These are phyloP conservation scores for Burhinus bistriatus DNA, from an alignment of 2,113 vertebrate genomes.

Conservation along the genomic window DNA sequence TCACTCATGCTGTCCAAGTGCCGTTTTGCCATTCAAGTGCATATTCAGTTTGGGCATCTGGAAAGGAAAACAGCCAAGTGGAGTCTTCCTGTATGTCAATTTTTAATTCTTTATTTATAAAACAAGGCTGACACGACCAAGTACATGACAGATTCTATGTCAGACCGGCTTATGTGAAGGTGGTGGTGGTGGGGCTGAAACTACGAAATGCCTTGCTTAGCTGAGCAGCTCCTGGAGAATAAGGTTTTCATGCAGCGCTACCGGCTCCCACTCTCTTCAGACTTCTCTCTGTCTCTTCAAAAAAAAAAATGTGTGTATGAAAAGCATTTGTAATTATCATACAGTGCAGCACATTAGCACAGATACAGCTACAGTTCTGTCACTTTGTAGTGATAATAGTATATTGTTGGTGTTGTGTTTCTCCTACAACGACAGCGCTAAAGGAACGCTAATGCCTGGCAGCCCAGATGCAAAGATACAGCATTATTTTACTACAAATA, in stretches of 20 bases:
- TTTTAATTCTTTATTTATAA: not conserved
- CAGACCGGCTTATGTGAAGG: not conserved
- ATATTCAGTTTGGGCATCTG: not conserved
- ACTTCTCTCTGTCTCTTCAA: not conserved
- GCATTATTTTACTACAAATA: not conserved
- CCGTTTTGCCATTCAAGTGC: not conserved
- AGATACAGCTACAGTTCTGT: conserved; percentile 30
- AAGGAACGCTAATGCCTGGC: not conserved
- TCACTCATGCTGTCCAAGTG: not conserved
- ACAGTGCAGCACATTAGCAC: conserved; percentile 27
- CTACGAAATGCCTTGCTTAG: not conserved
- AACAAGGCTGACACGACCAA: not conserved
- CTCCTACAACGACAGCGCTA: not conserved
- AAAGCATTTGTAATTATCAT: conserved; percentile 51
- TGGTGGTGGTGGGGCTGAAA: not conserved
- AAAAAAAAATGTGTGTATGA: not conserved
- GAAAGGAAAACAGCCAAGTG: not conserved
- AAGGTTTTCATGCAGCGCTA: not conserved
- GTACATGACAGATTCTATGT: not conserved
- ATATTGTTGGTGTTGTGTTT: not conserved
- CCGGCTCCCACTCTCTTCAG: not conserved
- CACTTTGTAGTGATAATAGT: conserved; percentile 50
- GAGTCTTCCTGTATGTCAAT: not conserved
- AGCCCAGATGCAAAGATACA: not conserved
- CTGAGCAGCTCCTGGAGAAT: not conserved